Base-by-base conservation (phyloP, 1,140 invertebrate species). In the Varroa destructor region DNA sequence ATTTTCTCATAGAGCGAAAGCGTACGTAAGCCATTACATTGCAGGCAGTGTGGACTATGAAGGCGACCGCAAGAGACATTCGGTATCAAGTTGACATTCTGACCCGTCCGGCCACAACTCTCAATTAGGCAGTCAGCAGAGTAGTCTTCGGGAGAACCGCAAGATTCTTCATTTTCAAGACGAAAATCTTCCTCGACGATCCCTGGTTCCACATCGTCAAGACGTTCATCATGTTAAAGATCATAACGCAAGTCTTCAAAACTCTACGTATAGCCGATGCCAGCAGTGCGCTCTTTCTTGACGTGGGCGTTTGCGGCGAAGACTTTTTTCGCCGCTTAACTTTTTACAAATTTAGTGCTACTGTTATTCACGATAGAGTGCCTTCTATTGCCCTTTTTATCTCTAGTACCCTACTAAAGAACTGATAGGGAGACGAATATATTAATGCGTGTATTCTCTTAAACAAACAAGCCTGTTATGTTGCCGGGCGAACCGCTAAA, bases 21-120 rank as follows among this genome's bases (percentile, higher is more conserved):
- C 40, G 37, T 25, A 43, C 36, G 40, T 4, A 51, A 51, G 46
- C 46, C 8, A 8, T 51, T 51, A 67, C 46, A 40, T 67, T 67
- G 8, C 61, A 67, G 61, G 61, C 40, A 67, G 61, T 37, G 61
- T 67, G 40, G 61, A 67, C 61, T 43, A 40, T 46, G 61, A 67
- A 67, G 61, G 61, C 40, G 61, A 67, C 40, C 61, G 61, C 12
- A 67, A 67, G 40, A 40, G 61, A 40, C 61, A 67, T 67, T 67
- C 61, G 61, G 61, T 67, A 37, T 67, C 61, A 12, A 67, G 61
- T 67, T 67, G 61, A 67, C 61, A 40, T 14, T 14, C 61, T 12
- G 46, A 67, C 46, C 61, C 61, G 40, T 37, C 40, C 61, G 61
- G 46, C 37, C 61, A 51, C 46, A 51, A 51, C 46, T 8, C 46